Conservation (phyloP, 1,140 invertebrate genomes). For the Euglossa dilemma region DNA sequence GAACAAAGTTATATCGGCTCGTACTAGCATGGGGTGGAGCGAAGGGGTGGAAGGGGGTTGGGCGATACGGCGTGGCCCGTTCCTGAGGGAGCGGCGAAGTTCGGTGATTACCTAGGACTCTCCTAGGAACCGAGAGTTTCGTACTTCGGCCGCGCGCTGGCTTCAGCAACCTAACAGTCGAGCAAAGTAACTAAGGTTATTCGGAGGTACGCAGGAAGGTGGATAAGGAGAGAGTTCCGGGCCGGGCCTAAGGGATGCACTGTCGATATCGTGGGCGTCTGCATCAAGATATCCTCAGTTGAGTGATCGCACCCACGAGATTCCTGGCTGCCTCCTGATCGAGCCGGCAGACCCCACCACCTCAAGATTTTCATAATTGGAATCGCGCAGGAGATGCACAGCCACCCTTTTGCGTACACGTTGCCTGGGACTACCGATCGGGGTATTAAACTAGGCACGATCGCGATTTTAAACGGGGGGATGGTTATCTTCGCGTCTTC, state of each 20-base stretch:
- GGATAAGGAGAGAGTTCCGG: constrained; percentile 53
- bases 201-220: constrained; percentile 65
- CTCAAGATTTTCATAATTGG: constrained; percentile 40
- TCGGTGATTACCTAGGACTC: constrained; percentile 83
- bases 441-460: too few species aligned
- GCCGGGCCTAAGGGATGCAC: constrained; percentile 62
- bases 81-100: constrained; percentile 81
- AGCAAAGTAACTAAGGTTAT: constrained; percentile 81
- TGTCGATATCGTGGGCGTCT: constrained; percentile 61
- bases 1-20: constrained; percentile 82
- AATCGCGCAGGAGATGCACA: not conserved
- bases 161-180: constrained; percentile 79
- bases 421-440: too few species aligned
- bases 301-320: constrained; percentile 71
- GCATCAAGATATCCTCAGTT: constrained; percentile 66
- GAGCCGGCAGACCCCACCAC: constrained; percentile 34
- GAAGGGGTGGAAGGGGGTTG: constrained; percentile 50
- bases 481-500: too few species aligned
- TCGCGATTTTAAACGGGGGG: too few species aligned
- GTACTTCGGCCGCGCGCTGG: constrained; percentile 78
- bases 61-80: constrained; percentile 64
- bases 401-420: not conserved
- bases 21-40: constrained; percentile 51
- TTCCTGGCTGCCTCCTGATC: constrained; percentile 68
- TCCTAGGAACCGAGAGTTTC: constrained; percentile 80